Percentiles rank a stretch among this genome's conserved stretches.
Evolutionary conservation across 1,140 invertebrate genomes (phyloP).

Genomic region (Polypedilum pembai): DNA sequence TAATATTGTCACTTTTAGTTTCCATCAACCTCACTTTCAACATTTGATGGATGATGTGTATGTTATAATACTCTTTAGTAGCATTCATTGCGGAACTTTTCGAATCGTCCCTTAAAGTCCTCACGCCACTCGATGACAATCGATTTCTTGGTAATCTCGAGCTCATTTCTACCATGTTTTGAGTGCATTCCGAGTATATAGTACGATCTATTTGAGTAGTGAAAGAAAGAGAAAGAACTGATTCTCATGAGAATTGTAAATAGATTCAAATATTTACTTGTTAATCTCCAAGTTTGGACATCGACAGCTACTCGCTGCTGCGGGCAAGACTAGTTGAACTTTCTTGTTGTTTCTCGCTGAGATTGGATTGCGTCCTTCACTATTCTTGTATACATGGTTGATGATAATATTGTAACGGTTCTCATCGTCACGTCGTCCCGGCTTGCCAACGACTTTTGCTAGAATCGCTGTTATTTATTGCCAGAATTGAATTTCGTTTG

Average conservation of each 20-base stretch:
- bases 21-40: not conserved
- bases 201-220: constrained; percentile 1
- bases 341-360: not conserved
- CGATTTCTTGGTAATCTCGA: not conserved
- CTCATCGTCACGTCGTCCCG: not conserved
- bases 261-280: constrained; percentile 5
- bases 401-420: constrained; percentile 15
- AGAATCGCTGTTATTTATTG: not conserved
- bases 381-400: not conserved
- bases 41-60: not conserved
- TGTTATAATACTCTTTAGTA: not conserved
- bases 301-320: not conserved
- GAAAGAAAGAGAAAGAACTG: not conserved
- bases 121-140: constrained; percentile 10
- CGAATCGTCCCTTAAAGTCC: not conserved
- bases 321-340: constrained; percentile 7
- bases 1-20: constrained; percentile 7
- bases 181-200: constrained; percentile 21
- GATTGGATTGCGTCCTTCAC: constrained; percentile 14
- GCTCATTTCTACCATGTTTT: not conserved
- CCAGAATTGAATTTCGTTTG: not conserved
- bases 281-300: constrained; percentile 19
- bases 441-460: constrained; percentile 11
- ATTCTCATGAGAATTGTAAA: not conserved
- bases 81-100: not conserved